Base-by-base conservation (phyloP, 2,797 vertebrate species). In the Muscicapa comitata region DNA sequence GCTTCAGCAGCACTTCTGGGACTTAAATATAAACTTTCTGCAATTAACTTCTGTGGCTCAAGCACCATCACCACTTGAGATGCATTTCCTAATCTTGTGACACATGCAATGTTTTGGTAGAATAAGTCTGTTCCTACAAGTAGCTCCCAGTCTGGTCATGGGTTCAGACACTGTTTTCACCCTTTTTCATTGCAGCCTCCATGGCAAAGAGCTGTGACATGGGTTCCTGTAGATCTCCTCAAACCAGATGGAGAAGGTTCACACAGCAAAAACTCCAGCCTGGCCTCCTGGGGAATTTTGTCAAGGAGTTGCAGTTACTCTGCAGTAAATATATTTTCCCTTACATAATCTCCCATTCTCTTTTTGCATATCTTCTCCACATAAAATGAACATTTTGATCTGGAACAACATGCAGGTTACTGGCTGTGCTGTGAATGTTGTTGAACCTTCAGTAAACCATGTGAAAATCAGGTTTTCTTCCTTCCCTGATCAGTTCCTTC, bases 51-150 rank as follows among this genome's bases (percentile, higher is more conserved):
- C 72, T 90, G n/a, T 45, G 59, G 28, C 47, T 67, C 55, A 58
- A 74, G 31, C 55, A 79, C 31, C 17, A 16, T 63, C 84, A n/a
- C 79, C 58, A 84, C 33, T 90, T 66, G 63, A 53, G 24, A 26
- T 5, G 18, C 35, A 58, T 78, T 65, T 82, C 42, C 61, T 54
- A 31, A 17, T 33, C 15, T 42, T 45, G 62, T 17, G 43, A 78
- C 74, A 95, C 80, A 35, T 50, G 96, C 92, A 33, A 90, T 81
- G 11, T 50, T 95, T 93, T 96, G 95, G 51, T 96, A 97, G 23
- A 57, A 26, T 38, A 68, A 42, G 62, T 97, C 97, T 71, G 31
- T 83, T 88, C 94, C 96, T 70, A 98, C 95, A 59, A 97, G 95
- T 16, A 95, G 38, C n/a, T 97, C 86, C 82, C 83, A 88, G 5